Evolutionary conservation across 2,888 invertebrate genomes (phyloP).

Genomic region (Linnaemya vulpina): DNA sequence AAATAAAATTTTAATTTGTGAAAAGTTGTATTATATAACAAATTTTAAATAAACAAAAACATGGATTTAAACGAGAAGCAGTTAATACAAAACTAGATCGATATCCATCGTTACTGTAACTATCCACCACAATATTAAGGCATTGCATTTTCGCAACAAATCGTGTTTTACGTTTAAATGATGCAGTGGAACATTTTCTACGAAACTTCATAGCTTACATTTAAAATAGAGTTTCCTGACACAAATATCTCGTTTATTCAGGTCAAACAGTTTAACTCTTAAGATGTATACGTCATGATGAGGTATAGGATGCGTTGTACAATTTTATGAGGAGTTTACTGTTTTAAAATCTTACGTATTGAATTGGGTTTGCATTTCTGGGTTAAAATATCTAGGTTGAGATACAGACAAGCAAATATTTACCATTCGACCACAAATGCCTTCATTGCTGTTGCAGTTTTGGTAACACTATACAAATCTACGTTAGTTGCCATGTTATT

Average conservation of each 20-base stretch:
- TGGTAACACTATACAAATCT: slow-evolving; percentile 54
- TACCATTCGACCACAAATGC: slow-evolving; percentile 66
- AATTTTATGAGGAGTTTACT: not conserved
- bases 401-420: slow-evolving; percentile 62
- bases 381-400: not conserved
- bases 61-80: too few relatives aligned
- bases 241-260: too few relatives aligned
- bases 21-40: too few relatives aligned
- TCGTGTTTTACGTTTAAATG: too few relatives aligned
- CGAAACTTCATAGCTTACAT: too few relatives aligned
- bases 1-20: too few relatives aligned
- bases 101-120: not conserved
- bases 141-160: too few relatives aligned
- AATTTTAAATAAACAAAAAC: too few relatives aligned
- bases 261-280: not conserved
- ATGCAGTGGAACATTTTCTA: too few relatives aligned
- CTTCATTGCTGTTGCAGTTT: slow-evolving; percentile 34
- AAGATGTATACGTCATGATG: not conserved
- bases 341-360: not conserved
- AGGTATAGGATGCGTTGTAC: not conserved
- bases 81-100: not conserved
- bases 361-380: not conserved
- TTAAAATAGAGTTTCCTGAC: too few relatives aligned
- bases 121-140: not conserved
- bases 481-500: slow-evolving; percentile 51